Base-by-base conservation (phyloP, 2,888 invertebrate genomes). In the Lepetodrilus schrolli region DNA sequence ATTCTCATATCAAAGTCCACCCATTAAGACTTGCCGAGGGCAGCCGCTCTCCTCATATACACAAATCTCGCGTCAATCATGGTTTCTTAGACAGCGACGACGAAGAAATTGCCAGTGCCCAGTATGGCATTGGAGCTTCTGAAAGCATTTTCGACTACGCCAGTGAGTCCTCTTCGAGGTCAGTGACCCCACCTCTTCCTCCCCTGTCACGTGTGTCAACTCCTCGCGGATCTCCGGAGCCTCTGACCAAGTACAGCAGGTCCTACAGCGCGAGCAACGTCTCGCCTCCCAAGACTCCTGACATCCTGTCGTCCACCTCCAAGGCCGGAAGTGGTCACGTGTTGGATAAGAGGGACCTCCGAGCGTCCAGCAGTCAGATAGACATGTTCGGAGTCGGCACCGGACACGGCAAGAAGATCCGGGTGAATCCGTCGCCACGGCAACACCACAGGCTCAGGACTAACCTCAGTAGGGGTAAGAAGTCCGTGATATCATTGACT, bases 151-250 rank as follows among this genome's bases (percentile, higher is more conserved):
- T 86, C 77, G 84, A 85, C 73, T 84, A 83, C 30, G 78, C 77
- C 37, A 81, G 82, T 66, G 84, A 82, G 65, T 78, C 78, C 20
- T 82, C 84, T 7, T 80, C 84, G 7, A 74, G 80, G 10, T 86
- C 86, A 8, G 81, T 83, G n/a, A 87, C 85, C 13, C 84, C 84
- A 4, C 86, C 87, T 30, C 79, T 86, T 48, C 85, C 84, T 43
- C 85, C 86, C 21, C 78, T 85, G 17, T 86, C 87, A 48, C 83
- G 83, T 2, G 78, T 80, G 49, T 80, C 83, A 66, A 78, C 84
- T 34, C 81, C 83, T 4, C 82, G 84, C 17, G 80, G 76, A 3
- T 23, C 43, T 7, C 82, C 83, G 7, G 81, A 78, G n/a, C 51
- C 68, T n/a, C 73, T 78, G 10, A 74, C 73, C 30, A 70, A 66